Conservation (phyloP, 2,888 invertebrate genomes). For the Lasioglossum leucozonium region DNA sequence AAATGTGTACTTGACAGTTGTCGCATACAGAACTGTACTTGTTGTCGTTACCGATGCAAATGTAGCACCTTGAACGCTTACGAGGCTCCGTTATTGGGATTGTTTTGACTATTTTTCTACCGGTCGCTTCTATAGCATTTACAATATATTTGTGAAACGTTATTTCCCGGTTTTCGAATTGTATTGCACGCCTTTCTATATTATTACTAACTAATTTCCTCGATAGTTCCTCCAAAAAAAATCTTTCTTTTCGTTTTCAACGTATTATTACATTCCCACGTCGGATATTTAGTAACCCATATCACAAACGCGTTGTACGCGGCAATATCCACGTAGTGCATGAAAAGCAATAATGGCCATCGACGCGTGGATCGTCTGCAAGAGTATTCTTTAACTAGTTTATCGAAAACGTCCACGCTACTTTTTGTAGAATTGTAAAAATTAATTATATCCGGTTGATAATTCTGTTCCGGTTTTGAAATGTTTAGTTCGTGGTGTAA, state of each 20-base stretch:
- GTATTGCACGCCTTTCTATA: conserved; percentile 19
- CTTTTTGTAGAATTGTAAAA: conserved; percentile 19
- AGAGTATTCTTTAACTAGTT: conserved; percentile 20
- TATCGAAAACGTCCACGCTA: background rate
- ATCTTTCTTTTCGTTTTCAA: background rate
- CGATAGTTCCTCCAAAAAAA: conserved; percentile 13
- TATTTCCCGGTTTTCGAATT: conserved; percentile 15
- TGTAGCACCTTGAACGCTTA: conserved; percentile 23
- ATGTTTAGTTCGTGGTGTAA: conserved; percentile 10
- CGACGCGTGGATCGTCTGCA: conserved; percentile 18
- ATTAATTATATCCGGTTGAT: conserved; percentile 10
- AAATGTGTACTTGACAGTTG: conserved; percentile 13
- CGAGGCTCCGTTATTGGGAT: background rate
- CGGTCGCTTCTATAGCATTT: conserved; percentile 19
- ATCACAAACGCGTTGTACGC: conserved; percentile 26
- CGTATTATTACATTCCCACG: background rate
- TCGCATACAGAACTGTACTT: conserved; percentile 20
- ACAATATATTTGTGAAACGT: conserved; percentile 7
- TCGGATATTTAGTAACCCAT: conserved; percentile 12
- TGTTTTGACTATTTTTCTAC: conserved; percentile 29
- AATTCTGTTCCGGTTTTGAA: conserved; percentile 7
- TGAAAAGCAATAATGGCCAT: conserved; percentile 22
- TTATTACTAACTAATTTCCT: conserved; percentile 8
- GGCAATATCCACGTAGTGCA: conserved; percentile 18
- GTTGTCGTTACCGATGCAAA: conserved; percentile 23